Evolutionary conservation across 2,888 invertebrate genomes (phyloP).

Genomic region (Sussaba pulchella): DNA sequence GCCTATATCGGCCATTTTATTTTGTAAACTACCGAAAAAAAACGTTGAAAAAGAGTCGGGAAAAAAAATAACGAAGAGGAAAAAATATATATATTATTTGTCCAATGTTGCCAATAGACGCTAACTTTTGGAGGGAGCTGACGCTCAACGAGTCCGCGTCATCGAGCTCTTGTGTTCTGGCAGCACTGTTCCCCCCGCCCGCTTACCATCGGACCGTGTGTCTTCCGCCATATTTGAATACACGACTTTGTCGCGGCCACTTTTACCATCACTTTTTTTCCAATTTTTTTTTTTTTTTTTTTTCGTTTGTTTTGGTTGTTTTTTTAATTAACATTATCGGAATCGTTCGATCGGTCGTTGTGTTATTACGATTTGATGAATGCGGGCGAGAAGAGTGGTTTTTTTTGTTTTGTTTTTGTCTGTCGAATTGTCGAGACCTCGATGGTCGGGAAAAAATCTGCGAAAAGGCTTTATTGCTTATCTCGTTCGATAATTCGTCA

Average conservation of each 20-base stretch:
- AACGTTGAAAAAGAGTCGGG: conserved; percentile 52
- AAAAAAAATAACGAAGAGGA: too few species aligned
- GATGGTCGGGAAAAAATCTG: conserved; percentile 31
- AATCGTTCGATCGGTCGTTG: not conserved
- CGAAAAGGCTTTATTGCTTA: conserved; percentile 43
- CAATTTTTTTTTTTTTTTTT: conserved; percentile 55
- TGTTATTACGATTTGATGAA: too few species aligned
- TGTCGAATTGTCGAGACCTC: not conserved
- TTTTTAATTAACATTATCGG: conserved; percentile 7
- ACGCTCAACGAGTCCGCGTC: conserved; percentile 61
- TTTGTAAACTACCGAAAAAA: conserved; percentile 83
- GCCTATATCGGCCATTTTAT: conserved; percentile 84
- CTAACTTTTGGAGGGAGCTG: conserved; percentile 82
- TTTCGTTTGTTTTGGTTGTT: conserved; percentile 19
- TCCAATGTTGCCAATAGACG: conserved; percentile 81
- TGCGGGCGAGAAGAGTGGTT: too few species aligned
- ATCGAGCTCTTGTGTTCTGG: conserved; percentile 75
- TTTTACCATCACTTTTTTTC: conserved; percentile 32
- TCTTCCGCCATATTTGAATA: conserved; percentile 77
- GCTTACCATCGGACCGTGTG: conserved; percentile 67
- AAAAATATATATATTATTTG: too few species aligned
- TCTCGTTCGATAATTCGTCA: conserved; percentile 68
- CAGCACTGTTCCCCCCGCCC: conserved; percentile 75
- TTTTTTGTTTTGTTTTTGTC: too few species aligned
- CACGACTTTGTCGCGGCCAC: conserved; percentile 28